Evolutionary conservation across 1,140 invertebrate species (phyloP), one percentile per base, ranked within the genome.

Genomic region (Drosophila insularis): DNA sequence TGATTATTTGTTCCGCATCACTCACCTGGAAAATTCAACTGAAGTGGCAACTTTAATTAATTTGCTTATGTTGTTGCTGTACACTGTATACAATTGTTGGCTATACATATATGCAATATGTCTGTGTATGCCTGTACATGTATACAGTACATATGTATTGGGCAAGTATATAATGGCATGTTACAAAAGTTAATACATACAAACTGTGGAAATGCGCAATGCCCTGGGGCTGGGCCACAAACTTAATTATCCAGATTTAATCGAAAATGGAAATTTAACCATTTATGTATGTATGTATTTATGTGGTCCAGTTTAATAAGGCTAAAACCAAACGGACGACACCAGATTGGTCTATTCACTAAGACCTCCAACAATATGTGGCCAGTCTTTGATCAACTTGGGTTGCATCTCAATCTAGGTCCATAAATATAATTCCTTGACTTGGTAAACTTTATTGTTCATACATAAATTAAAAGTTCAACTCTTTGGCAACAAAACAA

Each of bases 1-100:
- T 90, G 89, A 90, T 90, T 90, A 90, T 90, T 90, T 90, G 89
- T 90, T 90, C 89, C 89, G 89, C 89, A 90, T 89, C 89, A 90
- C 72, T 90, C 89, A 90, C 89, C 89, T 90, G 89, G 89, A 90
- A 90, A 90, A 90, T 90, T 90, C 89, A 90, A 89, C 89, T 90
- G 86, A 90, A 89, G 86, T 90, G 87, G 86, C 89, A 90, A 90
- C 89, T 90, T 90, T 90, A 90, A 90, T 90, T 90, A 90, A 90
- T 90, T 90, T 90, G 89, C 89, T 84, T 89, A 89, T 74, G 69
- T 74, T 63, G 60, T 65, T 69, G 74, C 71, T 60, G 67, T 59
- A 63, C 63, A 76, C 65, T 17, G 46, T 60, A 63, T 56, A 60
- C 64, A 71, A 64, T 65, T 61, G 60, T 67, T 61, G 63, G 63